Base-by-base conservation (phyloP, 1,140 invertebrate genomes). In the Cheumatopsyche charites region DNA sequence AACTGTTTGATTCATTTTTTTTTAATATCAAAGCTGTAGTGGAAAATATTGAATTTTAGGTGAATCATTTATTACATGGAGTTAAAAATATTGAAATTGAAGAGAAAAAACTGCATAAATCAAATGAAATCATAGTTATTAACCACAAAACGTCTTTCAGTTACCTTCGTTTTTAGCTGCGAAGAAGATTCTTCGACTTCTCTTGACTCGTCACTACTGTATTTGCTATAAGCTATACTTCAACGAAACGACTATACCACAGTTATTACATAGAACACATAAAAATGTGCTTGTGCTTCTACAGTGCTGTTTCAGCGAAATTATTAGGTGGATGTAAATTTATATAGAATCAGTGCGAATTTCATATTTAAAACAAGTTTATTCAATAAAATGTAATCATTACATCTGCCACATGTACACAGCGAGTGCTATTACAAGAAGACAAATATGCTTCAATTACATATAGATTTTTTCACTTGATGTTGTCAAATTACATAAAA, bases 371-470 rank as follows among this genome's bases (percentile, higher is more conserved):
- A 71, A 75, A 75, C 71, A 70, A 71, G 63, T 75, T 75, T 75
- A 75, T 75, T 75, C 67, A 67, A 73, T 73, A 68, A n/a, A 73
- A 75, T 71, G 68, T 75, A 75, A 75, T 70, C n/a, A 73, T 75
- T 75, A 75, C 74, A 75, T 71, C 63, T 73, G 66, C 62, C 69
- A 73, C 74, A 73, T 71, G 49, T 73, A 73, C 68, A 73, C 71
- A 73, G 52, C 55, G 26, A 71, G 71, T 75, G 71, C 69, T 68
- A 73, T 70, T 73, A 62, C 66, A 62, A 71, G 19, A 71, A 23
- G 66, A 68, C 66, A 68, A 66, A 66, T 75, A 72, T 70, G 68
- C 67, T 75, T 19, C 19, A 23, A 58, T 58, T 58, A 58, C 55
- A 25, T 58, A 58, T 72, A 49, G 58, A 36, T 62, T 65, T 69